Evolutionary conservation across 1,140 invertebrate species (phyloP).

Genomic region (Drosophila pseudoobscura): DNA sequence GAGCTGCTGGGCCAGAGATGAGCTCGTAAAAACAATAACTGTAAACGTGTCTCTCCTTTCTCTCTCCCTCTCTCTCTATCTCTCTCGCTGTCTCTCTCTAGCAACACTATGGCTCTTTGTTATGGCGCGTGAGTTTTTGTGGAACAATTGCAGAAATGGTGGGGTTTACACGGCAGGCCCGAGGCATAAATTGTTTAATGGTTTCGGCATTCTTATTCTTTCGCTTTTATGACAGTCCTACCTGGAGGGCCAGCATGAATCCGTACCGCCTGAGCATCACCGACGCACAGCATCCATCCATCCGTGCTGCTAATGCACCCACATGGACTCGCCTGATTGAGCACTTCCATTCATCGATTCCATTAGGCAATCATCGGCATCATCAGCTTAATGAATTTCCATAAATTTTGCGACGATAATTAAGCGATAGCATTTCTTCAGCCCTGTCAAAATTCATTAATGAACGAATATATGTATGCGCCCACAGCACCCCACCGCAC

Average conservation of each 20-base stretch:
- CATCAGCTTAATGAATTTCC: constrained; percentile 74
- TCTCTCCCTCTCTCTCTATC: neutral
- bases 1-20: constrained; percentile 19
- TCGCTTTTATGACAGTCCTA: too few relatives aligned
- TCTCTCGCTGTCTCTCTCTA: neutral
- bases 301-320: neutral
- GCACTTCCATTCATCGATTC: constrained; percentile 30
- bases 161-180: constrained; percentile 55
- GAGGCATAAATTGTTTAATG: constrained; percentile 75
- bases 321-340: constrained; percentile 26
- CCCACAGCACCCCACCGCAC: neutral
- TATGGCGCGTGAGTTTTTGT: constrained; percentile 56
- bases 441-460: constrained; percentile 61
- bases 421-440: constrained; percentile 62
- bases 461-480: constrained; percentile 15
- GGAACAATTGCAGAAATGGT: constrained; percentile 61
- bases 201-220: constrained; percentile 21
- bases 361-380: constrained; percentile 48
- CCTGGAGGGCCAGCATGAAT: too few relatives aligned
- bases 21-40: constrained; percentile 78
- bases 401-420: constrained; percentile 75
- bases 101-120: constrained; percentile 2
- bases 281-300: too few relatives aligned
- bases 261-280: too few relatives aligned
- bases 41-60: constrained; percentile 41